Base-by-base conservation (phyloP, 1,140 invertebrate species). In the Asbolus verrucosus region DNA sequence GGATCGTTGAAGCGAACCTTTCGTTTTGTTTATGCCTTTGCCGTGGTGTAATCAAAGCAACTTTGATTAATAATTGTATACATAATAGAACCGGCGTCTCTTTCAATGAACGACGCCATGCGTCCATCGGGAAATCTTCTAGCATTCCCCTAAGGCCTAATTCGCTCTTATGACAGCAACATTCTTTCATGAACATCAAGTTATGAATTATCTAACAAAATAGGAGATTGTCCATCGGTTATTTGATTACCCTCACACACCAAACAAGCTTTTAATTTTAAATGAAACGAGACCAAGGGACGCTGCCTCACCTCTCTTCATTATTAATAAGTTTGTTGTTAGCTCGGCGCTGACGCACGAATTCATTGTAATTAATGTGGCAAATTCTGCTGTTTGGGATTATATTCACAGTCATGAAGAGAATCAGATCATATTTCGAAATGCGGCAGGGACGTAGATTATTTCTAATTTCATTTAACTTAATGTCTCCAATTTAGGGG, bases 201-300 rank as follows among this genome's bases (percentile, higher is more conserved):
- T 54, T 54, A 54, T 54, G 46, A 54, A 54, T 54, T 54, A 54
- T 54, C 46, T 54, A 54, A 54, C 46, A 13, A 54, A 54, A 54
- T 54, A 54, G 21, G 21, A 30, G 21, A 54, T 54, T 54, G 46
- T 54, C 46, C 46, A 54, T 54, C 46, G 46, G 46, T 54, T 54
- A 54, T 54, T 54, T 54, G 46, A 54, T 54, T 54, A 54, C 46
- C 21, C 46, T 54, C 46, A 24, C 19, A 54, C 46, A 54, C 46
- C 46, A 54, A 54, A 54, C 46, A 54, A 27, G 46, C 46, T 54
- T 54, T 54, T 54, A 54, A 54, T 54, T 54, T 54, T 54, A 24
- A 54, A 54, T 54, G 46, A 31, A 54, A 54, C 46, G 46, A 54
- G 46, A 54, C 21, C 46, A 15, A 54, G 46, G 46, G 46, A 54